Evolutionary conservation across 2,113 vertebrate species (phyloP), one percentile per base, ranked within the genome.

Genomic region (Carassius gibelio): DNA sequence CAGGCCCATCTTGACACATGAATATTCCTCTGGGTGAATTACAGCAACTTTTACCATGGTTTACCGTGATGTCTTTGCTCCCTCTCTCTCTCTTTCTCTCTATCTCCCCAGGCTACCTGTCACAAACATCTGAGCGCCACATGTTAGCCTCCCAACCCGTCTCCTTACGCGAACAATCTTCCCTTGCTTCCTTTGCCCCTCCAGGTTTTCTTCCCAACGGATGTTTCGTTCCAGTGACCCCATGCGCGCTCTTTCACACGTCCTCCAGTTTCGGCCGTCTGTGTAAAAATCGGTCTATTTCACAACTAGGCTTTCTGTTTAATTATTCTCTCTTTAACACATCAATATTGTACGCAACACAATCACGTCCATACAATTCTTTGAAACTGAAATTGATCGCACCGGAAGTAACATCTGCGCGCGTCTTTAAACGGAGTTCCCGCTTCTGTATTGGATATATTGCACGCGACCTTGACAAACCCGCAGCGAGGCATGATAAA

Each of bases 71-170:
- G 62, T 26, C 74, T 52, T 34, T 30, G 50, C 68, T 76, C 64
- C 75, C 55, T 62, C 52, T 81, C 57, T 62, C 61, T 75, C 50
- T 69, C 78, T n/a, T n/a, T n/a, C n/a, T 62, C 66, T 72, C 59
- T 62, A 57, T 64, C 9, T 81, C 4, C 45, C 23, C 34, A 34
- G 26, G 64, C 91, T 94, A 94, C 92, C 92, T 93, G 93, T 80
- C 86, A 78, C 87, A 81, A 87, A 92, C 91, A 94, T 93, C 89
- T 94, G 94, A 94, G 79, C 0, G 30, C 92, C 91, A 93, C 92
- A 93, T 93, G 91, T 86, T 90, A 84, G 89, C 72, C 81, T 80
- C 57, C 36, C 9, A 66, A 10, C 42, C 61, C 61, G 36, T 80
- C 64, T 82, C 55, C 23, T 55, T 38, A 23, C 59, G 52, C 45